phyloP scores from a whole-genome alignment of 92 coral and sea anemone species.

The Paragorgia papillata region DNA sequence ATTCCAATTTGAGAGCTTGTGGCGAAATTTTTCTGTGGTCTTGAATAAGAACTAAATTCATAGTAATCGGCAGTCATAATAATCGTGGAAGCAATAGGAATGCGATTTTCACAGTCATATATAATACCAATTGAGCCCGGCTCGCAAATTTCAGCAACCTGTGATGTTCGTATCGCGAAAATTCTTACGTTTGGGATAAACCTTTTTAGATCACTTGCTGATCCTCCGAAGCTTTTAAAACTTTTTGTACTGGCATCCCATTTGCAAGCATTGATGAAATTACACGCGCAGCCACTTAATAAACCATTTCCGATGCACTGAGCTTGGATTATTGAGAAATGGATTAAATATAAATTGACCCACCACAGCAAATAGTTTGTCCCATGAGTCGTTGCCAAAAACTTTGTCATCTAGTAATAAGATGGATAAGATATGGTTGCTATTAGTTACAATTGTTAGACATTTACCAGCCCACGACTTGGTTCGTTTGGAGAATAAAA shows the following conservation, averaged over 20 bases:
- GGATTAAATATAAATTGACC: slow-evolving; percentile 10
- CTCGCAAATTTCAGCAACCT: slow-evolving; percentile 32
- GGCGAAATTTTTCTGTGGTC: background rate
- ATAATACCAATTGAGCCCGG: slow-evolving; percentile 31
- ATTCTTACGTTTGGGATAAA: slow-evolving; percentile 5
- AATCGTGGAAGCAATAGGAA: slow-evolving; percentile 53
- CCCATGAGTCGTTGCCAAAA: background rate
- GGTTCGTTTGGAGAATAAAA: too few relatives aligned
- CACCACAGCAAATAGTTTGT: background rate
- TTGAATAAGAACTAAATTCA: background rate
- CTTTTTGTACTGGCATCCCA: background rate
- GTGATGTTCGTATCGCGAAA: background rate
- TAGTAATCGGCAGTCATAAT: slow-evolving; percentile 44
- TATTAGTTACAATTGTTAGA: too few relatives aligned
- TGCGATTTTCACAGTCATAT: slow-evolving; percentile 48
- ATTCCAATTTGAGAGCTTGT: background rate
- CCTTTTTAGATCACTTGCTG: background rate
- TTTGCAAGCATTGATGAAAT: slow-evolving; percentile 26
- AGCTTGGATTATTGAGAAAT: slow-evolving; percentile 9
- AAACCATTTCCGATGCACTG: slow-evolving; percentile 25
- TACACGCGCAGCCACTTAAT: slow-evolving; percentile 30
- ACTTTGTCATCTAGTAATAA: too few relatives aligned
- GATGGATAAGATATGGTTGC: too few relatives aligned
- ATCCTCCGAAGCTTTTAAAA: background rate
- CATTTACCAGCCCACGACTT: too few relatives aligned